Percentiles rank a stretch among this genome's conserved stretches.
Conservation (phyloP, 2,888 invertebrate genomes). For the Trachelus stipa region DNA sequence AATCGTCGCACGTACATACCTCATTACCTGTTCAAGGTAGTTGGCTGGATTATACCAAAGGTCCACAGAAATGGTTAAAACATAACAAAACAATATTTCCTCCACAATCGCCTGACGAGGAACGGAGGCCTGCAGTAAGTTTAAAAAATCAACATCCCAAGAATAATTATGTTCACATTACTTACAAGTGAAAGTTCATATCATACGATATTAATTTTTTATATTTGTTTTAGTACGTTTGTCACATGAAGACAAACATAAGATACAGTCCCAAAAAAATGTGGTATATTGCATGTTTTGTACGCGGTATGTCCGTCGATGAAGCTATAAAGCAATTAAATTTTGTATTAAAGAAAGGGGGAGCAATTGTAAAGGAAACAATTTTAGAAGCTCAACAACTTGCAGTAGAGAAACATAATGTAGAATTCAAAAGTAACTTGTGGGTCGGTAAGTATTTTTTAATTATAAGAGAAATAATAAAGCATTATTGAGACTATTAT, state of each 20-base stretch:
- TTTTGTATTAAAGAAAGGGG: constrained; percentile 85
- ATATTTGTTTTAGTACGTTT: constrained; percentile 79
- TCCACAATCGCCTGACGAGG: constrained; percentile 80
- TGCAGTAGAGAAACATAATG: constrained; percentile 89
- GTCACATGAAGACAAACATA: constrained; percentile 85
- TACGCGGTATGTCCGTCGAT: constrained; percentile 93
- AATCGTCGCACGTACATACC: constrained; percentile 33
- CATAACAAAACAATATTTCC: constrained; percentile 84
- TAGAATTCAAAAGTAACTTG: constrained; percentile 93
- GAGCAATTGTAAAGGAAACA: constrained; percentile 78
- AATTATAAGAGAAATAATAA: background rate
- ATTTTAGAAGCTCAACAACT: constrained; percentile 90
- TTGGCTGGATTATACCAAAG: background rate
- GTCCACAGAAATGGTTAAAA: constrained; percentile 47
- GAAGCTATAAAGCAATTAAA: constrained; percentile 93
- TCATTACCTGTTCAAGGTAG: constrained; percentile 15
- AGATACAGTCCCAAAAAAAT: constrained; percentile 93
- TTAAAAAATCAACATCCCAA: constrained; percentile 5
- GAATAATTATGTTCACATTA: constrained; percentile 1
- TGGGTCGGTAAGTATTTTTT: constrained; percentile 83
- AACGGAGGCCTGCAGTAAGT: constrained; percentile 86
- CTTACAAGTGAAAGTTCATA: constrained; percentile 6
- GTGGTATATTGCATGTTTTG: constrained; percentile 90
- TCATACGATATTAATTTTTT: constrained; percentile 14
- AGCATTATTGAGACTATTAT: background rate